phyloP scores from a whole-genome alignment of 2,797 vertebrate genomes.

The Sebastes vulpes region DNA sequence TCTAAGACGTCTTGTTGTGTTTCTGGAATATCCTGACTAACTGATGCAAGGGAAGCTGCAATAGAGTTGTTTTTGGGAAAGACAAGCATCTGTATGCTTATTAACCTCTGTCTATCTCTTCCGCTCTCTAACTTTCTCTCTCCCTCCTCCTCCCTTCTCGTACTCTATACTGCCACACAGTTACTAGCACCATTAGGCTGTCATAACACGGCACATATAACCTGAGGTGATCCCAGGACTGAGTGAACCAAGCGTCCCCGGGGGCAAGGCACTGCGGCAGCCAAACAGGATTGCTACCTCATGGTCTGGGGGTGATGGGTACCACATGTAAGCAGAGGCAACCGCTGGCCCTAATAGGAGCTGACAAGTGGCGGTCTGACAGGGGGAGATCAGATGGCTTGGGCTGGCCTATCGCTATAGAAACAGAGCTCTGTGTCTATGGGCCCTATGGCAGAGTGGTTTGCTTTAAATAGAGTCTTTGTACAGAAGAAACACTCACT shows the following conservation, averaged over 20 bases:
- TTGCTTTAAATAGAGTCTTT: slow-evolving; percentile 69
- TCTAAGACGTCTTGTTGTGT: not conserved
- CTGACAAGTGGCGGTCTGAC: slow-evolving; percentile 69
- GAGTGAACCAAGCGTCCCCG: slow-evolving; percentile 46
- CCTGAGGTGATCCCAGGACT: slow-evolving; percentile 64
- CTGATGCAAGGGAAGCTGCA: slow-evolving; percentile 11
- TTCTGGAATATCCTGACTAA: not conserved
- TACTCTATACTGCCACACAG: slow-evolving; percentile 36
- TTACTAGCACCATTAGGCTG: slow-evolving; percentile 70
- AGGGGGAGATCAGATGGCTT: slow-evolving; percentile 47
- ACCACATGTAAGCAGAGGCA: slow-evolving; percentile 70
- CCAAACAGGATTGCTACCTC: slow-evolving; percentile 47
- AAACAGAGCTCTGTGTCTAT: slow-evolving; percentile 44
- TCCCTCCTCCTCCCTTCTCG: not conserved
- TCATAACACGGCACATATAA: slow-evolving; percentile 71
- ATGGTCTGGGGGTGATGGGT: slow-evolving; percentile 60
- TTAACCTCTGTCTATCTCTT: not conserved
- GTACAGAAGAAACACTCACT: slow-evolving; percentile 29
- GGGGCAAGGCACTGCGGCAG: slow-evolving; percentile 25
- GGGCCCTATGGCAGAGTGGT: slow-evolving; percentile 1
- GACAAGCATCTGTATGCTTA: not conserved
- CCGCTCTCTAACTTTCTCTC: not conserved
- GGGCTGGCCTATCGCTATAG: slow-evolving; percentile 34
- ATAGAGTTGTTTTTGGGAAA: slow-evolving; percentile 29
- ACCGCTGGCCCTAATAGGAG: slow-evolving; percentile 53